These are phyloP conservation scores for Myotis myotis DNA, from an alignment of 2,797 vertebrate species.

Conservation along the genomic window DNA sequence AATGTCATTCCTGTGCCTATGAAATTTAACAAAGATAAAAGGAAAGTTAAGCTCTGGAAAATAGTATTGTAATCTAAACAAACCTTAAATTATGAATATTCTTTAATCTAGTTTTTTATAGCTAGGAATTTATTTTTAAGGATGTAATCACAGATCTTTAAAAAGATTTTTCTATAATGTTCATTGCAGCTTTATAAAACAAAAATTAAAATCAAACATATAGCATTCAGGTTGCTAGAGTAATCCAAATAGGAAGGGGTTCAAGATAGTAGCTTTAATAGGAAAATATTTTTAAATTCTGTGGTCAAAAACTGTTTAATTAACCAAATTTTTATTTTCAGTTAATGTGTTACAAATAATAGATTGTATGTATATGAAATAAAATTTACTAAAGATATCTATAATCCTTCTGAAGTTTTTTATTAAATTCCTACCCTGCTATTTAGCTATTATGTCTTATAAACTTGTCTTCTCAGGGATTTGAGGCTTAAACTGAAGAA, in stretches of 20 bases:
- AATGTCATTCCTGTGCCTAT: background rate
- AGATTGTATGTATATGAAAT: constrained; percentile 10
- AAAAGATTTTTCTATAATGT: background rate
- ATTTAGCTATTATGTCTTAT: background rate
- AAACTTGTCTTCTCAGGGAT: background rate
- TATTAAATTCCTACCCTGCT: constrained; percentile 25
- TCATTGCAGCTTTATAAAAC: background rate
- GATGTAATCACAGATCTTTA: constrained; percentile 1
- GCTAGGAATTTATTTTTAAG: constrained; percentile 41
- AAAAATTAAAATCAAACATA: background rate
- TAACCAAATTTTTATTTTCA: constrained; percentile 52
- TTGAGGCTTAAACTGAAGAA: constrained; percentile 9
- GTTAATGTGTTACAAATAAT: constrained; percentile 34
- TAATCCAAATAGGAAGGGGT: background rate
- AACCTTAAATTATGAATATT: constrained; percentile 42
- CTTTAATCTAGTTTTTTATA: background rate
- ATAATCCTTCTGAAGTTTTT: constrained; percentile 9
- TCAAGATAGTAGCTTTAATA: background rate
- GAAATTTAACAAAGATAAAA: constrained; percentile 24
- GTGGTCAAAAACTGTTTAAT: constrained; percentile 28
- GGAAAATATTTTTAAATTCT: constrained; percentile 45
- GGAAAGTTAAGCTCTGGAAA: background rate
- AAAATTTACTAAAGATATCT: constrained; percentile 20
- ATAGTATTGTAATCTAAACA: background rate
- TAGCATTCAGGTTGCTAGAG: background rate